phyloP scores from a whole-genome alignment of 1,140 invertebrate genomes.

The Euwallacea similis region DNA sequence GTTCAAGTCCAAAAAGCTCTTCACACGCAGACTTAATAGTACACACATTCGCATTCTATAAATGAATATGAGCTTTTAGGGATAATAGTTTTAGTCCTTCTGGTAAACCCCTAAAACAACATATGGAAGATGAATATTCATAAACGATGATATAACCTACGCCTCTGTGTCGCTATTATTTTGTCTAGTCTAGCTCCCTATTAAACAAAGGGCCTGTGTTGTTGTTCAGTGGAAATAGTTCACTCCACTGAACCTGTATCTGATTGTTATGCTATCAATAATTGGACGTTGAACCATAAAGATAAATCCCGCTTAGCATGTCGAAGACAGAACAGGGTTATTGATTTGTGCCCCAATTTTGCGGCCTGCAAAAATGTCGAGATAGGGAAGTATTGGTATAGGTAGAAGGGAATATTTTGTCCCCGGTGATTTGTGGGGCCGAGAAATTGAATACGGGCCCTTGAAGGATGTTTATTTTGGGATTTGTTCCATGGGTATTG shows the following conservation, averaged over 20 bases:
- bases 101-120: too few species aligned
- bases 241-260: constrained; percentile 7
- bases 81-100: too few species aligned
- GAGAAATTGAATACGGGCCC: too few species aligned
- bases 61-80: too few species aligned
- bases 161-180: background rate
- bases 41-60: too few species aligned
- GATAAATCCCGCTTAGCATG: constrained; percentile 8
- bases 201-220: background rate
- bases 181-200: background rate
- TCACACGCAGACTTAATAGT: too few species aligned
- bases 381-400: background rate
- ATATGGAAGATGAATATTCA: too few species aligned
- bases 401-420: too few species aligned
- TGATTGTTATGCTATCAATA: constrained; percentile 14
- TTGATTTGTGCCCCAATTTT: constrained; percentile 11
- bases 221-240: constrained; percentile 2
- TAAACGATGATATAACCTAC: background rate
- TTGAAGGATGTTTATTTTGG: too few species aligned
- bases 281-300: constrained; percentile 12
- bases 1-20: too few species aligned
- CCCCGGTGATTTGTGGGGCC: too few species aligned
- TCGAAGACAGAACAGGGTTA: constrained; percentile 12
- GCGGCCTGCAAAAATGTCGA: background rate
- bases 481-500: too few species aligned